phyloP scores from a whole-genome alignment of 2,113 vertebrate genomes.

The Spermophilus dauricus region DNA sequence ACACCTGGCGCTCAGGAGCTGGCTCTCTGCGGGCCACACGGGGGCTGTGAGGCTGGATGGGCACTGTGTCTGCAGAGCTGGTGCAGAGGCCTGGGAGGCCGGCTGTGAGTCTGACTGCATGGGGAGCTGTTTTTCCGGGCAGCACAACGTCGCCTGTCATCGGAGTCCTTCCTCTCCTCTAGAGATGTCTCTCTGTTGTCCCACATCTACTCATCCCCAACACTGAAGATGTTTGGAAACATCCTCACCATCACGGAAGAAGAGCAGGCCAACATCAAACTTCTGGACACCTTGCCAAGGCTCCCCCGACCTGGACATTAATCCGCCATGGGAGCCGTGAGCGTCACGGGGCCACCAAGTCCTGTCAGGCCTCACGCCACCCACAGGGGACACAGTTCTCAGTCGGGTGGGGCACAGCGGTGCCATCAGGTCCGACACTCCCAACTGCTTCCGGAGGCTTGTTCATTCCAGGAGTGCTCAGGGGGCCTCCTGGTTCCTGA shows the following conservation, averaged over 20 bases:
- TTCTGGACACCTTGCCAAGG: background rate
- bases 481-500: accelerated
- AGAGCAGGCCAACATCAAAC: background rate
- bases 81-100: too few relatives aligned
- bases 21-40: too few relatives aligned
- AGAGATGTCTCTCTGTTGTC: background rate
- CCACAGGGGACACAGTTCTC: accelerated
- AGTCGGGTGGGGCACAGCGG: accelerated
- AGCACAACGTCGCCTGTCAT: accelerated
- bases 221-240: background rate
- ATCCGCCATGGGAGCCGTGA: accelerated
- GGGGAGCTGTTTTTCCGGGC: too few relatives aligned
- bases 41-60: background rate
- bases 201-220: accelerated
- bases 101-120: too few relatives aligned
- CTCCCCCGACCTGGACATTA: background rate
- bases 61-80: accelerated
- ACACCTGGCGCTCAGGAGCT: accelerated
- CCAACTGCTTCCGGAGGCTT: background rate
- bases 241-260: background rate
- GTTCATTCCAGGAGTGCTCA: accelerated
- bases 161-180: background rate
- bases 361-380: too few relatives aligned
- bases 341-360: accelerated
- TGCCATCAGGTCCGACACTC: accelerated